Percentiles rank a stretch among this genome's conserved stretches.
Evolutionary conservation across 2,797 vertebrate species (phyloP).

Genomic region (Tenualosa thibaudeaui): DNA sequence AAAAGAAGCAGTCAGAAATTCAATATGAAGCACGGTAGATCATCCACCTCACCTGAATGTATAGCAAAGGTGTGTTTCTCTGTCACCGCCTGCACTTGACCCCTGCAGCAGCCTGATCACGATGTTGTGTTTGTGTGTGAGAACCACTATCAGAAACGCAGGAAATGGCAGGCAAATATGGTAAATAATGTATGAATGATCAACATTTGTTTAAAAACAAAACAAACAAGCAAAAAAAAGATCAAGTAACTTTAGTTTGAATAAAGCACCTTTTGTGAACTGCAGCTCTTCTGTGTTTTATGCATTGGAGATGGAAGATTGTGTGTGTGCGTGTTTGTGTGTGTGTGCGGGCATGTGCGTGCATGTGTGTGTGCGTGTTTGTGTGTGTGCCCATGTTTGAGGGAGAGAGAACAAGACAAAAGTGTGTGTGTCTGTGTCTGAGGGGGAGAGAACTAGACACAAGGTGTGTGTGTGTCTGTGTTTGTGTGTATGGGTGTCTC

Average conservation of each 20-base stretch:
- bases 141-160: not conserved
- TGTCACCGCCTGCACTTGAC: not conserved
- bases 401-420: not conserved
- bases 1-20: not conserved
- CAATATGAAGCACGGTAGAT: not conserved
- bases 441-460: not conserved
- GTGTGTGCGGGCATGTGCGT: not conserved
- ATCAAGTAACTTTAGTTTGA: slow-evolving; percentile 63
- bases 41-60: slow-evolving; percentile 2
- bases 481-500: not conserved
- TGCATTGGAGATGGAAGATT: not conserved
- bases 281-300: not conserved
- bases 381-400: not conserved
- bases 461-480: not conserved
- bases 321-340: not conserved
- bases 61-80: not conserved
- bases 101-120: not conserved
- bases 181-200: slow-evolving; percentile 55
- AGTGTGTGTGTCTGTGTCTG: not conserved
- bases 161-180: not conserved
- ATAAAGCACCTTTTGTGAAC: slow-evolving; percentile 81
- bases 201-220: slow-evolving; percentile 68
- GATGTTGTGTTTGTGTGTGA: not conserved
- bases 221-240: slow-evolving; percentile 8
- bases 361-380: not conserved